Base-by-base conservation (phyloP, 1,140 invertebrate species). In the Euborellia annulipes region DNA sequence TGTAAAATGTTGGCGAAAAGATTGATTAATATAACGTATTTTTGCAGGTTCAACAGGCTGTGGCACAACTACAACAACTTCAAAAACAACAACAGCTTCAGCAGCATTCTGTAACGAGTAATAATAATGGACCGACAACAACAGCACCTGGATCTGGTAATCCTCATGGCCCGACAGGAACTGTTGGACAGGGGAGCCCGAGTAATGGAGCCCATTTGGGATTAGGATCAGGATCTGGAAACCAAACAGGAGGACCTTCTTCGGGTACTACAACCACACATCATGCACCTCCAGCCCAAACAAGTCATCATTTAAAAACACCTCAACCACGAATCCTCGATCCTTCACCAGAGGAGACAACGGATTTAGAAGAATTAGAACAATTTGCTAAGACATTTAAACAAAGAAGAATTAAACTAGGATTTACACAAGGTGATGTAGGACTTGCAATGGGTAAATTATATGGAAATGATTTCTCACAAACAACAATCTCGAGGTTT, bases 371-470 rank as follows among this genome's bases (percentile, higher is more conserved):
- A 62, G 92, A 96, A 60, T 69, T 96, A 21, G 91, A 95, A 62
- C 88, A 94, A 57, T 96, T 96, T 61, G 91, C 92, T 22, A 94
- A 95, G 63, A 90, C 87, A 6, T 96, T 96, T 63, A 96, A 96
- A 59, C 90, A 95, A 65, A 69, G 90, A 39, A 70, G 92, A 54
- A 96, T 96, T 52, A 96, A 96, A 65, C 71, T 95, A 52, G 88
- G 94, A 18, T 98, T 96, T 64, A 98, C 94, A 2, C 94, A 98
- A 68, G 94, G 94, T 20, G 94, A 98, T 62, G 94, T 98, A 6
- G 94, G 94, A 1, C 70, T 97, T 32, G 94, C 94, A 30, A 94
- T 98, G 88, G 94, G 94, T 36, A 96, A 96, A 63, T 71, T 97
- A 1, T 98, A 98, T 60, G 92, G 93, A 36, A 98, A 97, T 62